Base-by-base conservation (phyloP, 2,797 vertebrate species). In the Etheostoma perlongum region DNA sequence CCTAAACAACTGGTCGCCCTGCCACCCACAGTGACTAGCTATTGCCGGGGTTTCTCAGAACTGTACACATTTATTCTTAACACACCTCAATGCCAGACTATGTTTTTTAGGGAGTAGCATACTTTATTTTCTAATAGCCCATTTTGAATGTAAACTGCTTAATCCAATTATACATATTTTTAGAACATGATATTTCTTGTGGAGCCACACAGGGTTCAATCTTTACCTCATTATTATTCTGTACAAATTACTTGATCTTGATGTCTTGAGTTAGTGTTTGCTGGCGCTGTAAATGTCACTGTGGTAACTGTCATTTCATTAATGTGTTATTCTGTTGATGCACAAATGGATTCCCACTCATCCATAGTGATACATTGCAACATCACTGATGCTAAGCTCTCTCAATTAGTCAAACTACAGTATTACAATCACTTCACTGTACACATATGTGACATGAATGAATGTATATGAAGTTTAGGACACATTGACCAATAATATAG, bases 1-100 rank as follows among this genome's bases (percentile, higher is more conserved):
- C 82, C 85, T 81, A 83, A 88, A 90, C 89, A 93, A 91, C 90
- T 92, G 89, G 78, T 77, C 15, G 72, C 70, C 42, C 67, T 55
- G 44, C 90, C 92, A 93, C 91, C 88, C 90, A 93, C 88, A 84
- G 49, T 81, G 76, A 60, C 5, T 27, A 46, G 33, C 55, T 70
- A 54, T 58, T 58, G n/a, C 27, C 10, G 2, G 10, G 42, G 18
- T 21, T 67, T 27, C 47, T 59, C 54, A 15, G 46, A 63, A 62
- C 79, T 83, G 53, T 53, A 67, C 59, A 77, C 72, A 59, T 55
- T 74, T 74, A 76, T 42, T 55, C 63, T 82, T 74, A 42, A 66
- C 62, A 73, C 47, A 53, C 15, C 49, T 16, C 42, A 63, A 30
- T 18, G 59, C 5, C 59, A 66, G 30, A 19, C 6, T 27, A 15